phyloP scores from a whole-genome alignment of 1,140 invertebrate genomes.

The Prorops nasuta region DNA sequence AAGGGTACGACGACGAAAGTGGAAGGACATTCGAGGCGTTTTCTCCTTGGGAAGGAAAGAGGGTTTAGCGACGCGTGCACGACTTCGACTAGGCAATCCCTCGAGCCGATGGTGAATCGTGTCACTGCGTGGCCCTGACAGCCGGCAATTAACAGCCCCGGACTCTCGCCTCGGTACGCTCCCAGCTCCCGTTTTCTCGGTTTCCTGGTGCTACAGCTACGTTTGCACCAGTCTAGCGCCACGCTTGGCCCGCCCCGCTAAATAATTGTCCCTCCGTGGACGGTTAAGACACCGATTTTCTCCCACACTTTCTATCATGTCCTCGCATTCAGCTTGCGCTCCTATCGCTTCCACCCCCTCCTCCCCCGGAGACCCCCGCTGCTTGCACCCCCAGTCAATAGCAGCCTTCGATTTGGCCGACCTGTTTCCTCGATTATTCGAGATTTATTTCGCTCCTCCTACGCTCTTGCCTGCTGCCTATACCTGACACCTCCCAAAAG shows the following conservation, averaged over 20 bases:
- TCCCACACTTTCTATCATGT: slow-evolving; percentile 10
- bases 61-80: slow-evolving; percentile 23
- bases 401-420: slow-evolving; percentile 39
- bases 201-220: neutral
- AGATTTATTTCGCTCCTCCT: slow-evolving; percentile 21
- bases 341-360: slow-evolving; percentile 15
- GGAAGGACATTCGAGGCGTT: too few relatives aligned
- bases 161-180: slow-evolving; percentile 41
- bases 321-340: slow-evolving; percentile 11
- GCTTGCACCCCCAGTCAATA: slow-evolving; percentile 35
- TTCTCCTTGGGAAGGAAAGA: slow-evolving; percentile 26
- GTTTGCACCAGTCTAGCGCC: slow-evolving; percentile 11
- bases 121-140: slow-evolving; percentile 52
- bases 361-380: neutral
- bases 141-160: slow-evolving; percentile 54
- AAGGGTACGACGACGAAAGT: too few relatives aligned
- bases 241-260: slow-evolving; percentile 39
- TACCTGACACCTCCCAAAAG: neutral
- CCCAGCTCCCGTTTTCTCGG: slow-evolving; percentile 28
- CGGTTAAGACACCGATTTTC: slow-evolving; percentile 50
- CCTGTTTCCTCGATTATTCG: slow-evolving; percentile 38
- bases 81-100: slow-evolving; percentile 39
- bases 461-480: slow-evolving; percentile 1
- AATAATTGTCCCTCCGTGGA: slow-evolving; percentile 50
- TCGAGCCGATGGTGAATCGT: slow-evolving; percentile 32